Evolutionary conservation across 2,797 vertebrate species (phyloP).

Genomic region (Enoplosus armatus): DNA sequence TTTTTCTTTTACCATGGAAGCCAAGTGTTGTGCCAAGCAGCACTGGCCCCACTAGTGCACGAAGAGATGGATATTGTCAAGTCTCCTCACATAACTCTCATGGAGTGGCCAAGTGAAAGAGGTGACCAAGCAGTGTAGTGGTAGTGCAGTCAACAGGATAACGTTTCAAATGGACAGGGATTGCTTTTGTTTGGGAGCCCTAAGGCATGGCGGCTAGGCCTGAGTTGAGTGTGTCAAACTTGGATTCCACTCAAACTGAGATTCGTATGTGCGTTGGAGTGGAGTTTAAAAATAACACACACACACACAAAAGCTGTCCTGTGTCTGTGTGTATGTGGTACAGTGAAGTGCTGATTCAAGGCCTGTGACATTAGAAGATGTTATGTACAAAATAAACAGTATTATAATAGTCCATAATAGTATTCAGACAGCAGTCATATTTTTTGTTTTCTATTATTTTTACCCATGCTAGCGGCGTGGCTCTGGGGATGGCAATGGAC

Average conservation of each 20-base stretch:
- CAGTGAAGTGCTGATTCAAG: not conserved
- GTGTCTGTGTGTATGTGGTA: not conserved
- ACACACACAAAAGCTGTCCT: not conserved
- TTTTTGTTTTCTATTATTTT: not conserved
- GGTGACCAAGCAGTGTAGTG: slow-evolving; percentile 25
- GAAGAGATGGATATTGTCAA: slow-evolving; percentile 39
- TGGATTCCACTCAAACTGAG: slow-evolving; percentile 21
- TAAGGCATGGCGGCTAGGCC: slow-evolving; percentile 42
- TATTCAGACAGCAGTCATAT: not conserved
- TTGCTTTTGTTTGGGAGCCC: slow-evolving; percentile 41
- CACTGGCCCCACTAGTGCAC: not conserved
- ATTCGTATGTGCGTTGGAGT: slow-evolving; percentile 19
- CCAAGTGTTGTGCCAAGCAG: slow-evolving; percentile 10
- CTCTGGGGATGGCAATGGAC: not conserved
- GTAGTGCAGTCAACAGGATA: slow-evolving; percentile 39
- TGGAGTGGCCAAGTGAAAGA: slow-evolving; percentile 36
- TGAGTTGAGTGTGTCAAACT: slow-evolving; percentile 42
- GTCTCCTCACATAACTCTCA: slow-evolving; percentile 37
- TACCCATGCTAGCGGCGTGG: not conserved
- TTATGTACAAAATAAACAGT: not conserved
- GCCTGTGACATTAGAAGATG: not conserved
- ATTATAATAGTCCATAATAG: not conserved
- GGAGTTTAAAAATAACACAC: slow-evolving; percentile 2
- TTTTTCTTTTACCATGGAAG: not conserved
- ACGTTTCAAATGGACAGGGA: slow-evolving; percentile 40